Evolutionary conservation across 2,797 vertebrate species (phyloP).

Genomic region (Periparus ater): DNA sequence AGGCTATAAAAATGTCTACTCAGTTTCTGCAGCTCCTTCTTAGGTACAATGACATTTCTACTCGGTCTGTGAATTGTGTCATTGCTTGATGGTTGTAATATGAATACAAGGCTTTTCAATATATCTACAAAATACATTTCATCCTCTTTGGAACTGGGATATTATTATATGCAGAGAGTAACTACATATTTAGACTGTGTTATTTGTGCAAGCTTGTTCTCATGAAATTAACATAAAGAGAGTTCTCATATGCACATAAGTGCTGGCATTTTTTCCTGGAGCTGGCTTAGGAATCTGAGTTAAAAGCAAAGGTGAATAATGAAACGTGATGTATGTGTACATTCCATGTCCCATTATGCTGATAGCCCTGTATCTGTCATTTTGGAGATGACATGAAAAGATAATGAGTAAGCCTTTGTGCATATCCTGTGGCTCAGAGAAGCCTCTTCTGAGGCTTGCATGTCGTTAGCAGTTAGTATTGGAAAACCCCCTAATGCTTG

Average conservation of each 20-base stretch:
- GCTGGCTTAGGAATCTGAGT: background rate
- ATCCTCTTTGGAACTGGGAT: background rate
- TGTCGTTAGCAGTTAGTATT: background rate
- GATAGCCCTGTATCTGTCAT: background rate
- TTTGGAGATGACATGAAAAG: conserved; percentile 33
- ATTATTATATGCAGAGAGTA: background rate
- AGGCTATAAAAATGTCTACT: background rate
- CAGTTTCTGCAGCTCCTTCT: background rate
- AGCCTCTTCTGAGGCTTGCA: background rate
- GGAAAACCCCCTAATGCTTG: background rate
- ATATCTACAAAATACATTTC: background rate
- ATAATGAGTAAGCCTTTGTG: conserved; percentile 17
- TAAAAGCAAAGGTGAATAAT: conserved; percentile 33
- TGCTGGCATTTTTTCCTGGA: conserved; percentile 18
- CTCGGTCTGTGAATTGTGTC: background rate
- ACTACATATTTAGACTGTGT: background rate
- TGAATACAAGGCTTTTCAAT: background rate
- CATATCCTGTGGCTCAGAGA: background rate
- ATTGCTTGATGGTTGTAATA: background rate
- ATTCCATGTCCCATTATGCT: conserved; percentile 5
- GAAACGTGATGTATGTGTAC: background rate
- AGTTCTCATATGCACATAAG: background rate
- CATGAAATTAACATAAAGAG: conserved; percentile 4
- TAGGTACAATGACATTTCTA: background rate
- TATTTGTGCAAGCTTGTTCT: conserved; percentile 22